These are phyloP conservation scores for Cetoscarus ocellatus DNA, from an alignment of 2,797 vertebrate species.

Conservation along the genomic window DNA sequence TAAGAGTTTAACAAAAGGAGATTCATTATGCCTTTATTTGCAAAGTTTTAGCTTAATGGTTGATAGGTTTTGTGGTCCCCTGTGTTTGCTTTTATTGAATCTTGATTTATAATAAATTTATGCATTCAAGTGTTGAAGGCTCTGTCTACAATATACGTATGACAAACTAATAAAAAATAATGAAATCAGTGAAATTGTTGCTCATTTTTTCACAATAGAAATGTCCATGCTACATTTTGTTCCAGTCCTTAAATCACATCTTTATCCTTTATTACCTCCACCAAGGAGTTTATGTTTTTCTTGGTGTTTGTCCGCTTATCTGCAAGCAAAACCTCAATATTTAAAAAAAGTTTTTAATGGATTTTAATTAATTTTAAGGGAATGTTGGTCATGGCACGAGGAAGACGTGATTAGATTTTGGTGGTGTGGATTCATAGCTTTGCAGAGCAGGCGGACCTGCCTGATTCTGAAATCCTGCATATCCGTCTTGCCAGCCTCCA, in stretches of 20 bases:
- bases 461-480: too few species aligned
- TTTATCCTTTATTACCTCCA: not conserved
- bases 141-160: constrained; percentile 45
- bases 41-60: constrained; percentile 6
- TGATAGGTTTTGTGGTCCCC: constrained; percentile 25
- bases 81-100: constrained; percentile 31
- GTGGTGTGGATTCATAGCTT: too few species aligned
- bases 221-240: not conserved
- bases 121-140: constrained; percentile 11
- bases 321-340: too few species aligned
- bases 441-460: too few species aligned
- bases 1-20: constrained; percentile 20
- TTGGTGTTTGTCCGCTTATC: too few species aligned
- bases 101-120: constrained; percentile 20
- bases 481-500: too few species aligned
- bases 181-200: not conserved
- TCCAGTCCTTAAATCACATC: not conserved
- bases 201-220: not conserved
- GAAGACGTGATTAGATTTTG: too few species aligned
- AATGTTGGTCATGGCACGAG: too few species aligned
- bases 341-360: too few species aligned
- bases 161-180: constrained; percentile 44
- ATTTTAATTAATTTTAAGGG: too few species aligned
- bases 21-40: constrained; percentile 22
- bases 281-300: not conserved